Evolutionary conservation across 2,888 invertebrate genomes (phyloP).

Genomic region (Lasioglossum morio): DNA sequence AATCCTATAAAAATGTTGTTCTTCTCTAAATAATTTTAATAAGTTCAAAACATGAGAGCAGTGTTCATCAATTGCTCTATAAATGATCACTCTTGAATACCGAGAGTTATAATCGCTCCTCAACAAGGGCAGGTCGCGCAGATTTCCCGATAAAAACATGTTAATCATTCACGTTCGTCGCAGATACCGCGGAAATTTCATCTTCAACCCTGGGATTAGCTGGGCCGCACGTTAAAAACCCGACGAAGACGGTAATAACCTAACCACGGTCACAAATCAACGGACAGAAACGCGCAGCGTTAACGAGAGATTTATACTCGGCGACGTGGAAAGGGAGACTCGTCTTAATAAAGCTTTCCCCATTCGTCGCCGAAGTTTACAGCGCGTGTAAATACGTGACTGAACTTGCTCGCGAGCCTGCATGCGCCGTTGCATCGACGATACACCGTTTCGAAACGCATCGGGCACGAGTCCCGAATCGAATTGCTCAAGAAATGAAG

Average conservation of each 20-base stretch:
- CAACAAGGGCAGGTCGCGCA: background rate
- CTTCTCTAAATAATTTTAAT: background rate
- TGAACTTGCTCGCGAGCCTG: slow-evolving; percentile 38
- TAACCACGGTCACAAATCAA: slow-evolving; percentile 50
- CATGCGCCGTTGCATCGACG: slow-evolving; percentile 24
- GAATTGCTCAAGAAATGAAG: background rate
- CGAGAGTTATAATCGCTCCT: background rate
- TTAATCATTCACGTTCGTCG: background rate
- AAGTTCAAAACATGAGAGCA: background rate
- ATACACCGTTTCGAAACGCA: slow-evolving; percentile 56
- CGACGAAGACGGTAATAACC: slow-evolving; percentile 30
- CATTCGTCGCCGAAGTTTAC: slow-evolving; percentile 44
- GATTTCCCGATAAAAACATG: background rate
- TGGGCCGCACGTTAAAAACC: slow-evolving; percentile 4
- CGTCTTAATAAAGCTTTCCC: slow-evolving; percentile 52
- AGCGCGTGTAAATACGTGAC: slow-evolving; percentile 58
- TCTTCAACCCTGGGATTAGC: background rate
- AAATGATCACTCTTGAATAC: background rate
- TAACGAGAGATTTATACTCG: slow-evolving; percentile 42
- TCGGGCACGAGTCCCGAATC: background rate
- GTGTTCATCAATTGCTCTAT: background rate
- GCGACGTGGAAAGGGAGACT: slow-evolving; percentile 29
- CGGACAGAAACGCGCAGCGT: slow-evolving; percentile 28
- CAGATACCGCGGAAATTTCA: background rate
- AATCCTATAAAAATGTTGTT: background rate